These are phyloP conservation scores for Amblyteles armatorius DNA, from an alignment of 2,888 invertebrate genomes.

Conservation along the genomic window DNA sequence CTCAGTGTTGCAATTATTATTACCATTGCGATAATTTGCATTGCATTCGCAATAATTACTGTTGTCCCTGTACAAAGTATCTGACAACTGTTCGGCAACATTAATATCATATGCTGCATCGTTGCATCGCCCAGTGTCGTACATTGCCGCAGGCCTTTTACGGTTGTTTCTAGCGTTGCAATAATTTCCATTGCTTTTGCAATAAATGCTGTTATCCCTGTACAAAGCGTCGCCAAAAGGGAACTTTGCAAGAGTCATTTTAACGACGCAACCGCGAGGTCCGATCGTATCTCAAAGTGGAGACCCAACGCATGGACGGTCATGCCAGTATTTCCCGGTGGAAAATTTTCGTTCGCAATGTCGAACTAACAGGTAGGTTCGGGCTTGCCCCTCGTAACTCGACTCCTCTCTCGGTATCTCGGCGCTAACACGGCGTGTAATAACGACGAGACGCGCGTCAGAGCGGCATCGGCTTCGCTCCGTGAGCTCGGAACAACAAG, in stretches of 20 bases:
- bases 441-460: constrained; percentile 4
- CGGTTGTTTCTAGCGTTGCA: not conserved
- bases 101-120: not conserved
- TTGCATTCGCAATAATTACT: too few species aligned
- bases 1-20: too few species aligned
- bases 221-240: not conserved
- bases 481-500: not conserved
- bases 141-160: not conserved
- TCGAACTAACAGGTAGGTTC: constrained; percentile 4
- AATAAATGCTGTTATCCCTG: not conserved
- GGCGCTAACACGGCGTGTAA: constrained; percentile 16
- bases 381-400: not conserved
- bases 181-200: not conserved
- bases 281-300: constrained; percentile 3
- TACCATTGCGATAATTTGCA: too few species aligned
- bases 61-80: too few species aligned
- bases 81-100: not conserved
- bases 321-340: not conserved
- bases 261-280: not conserved
- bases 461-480: not conserved
- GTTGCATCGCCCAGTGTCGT: too few species aligned
- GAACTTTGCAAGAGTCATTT: not conserved
- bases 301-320: not conserved
- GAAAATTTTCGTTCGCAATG: not conserved
- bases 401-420: not conserved